phyloP scores from a whole-genome alignment of 2,113 vertebrate genomes.

The Cavia aperea region DNA sequence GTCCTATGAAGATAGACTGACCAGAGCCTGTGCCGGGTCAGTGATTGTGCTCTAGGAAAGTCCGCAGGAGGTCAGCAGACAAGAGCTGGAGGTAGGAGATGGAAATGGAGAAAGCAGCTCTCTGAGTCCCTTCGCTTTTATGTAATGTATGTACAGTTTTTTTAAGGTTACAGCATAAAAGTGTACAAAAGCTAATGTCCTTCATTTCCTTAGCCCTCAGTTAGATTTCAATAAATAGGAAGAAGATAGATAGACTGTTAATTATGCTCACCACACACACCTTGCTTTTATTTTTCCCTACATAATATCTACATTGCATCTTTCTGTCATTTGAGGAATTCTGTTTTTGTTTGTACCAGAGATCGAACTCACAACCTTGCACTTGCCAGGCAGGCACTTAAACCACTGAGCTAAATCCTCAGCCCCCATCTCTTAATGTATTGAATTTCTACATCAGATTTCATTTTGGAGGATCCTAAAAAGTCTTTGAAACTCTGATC shows the following conservation, averaged over 20 bases:
- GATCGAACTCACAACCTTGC: too few species aligned
- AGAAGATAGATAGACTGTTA: background rate
- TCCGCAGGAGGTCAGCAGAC: background rate
- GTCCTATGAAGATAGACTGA: background rate
- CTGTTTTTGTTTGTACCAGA: background rate
- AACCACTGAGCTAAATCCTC: too few species aligned
- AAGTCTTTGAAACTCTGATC: background rate
- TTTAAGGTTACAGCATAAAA: background rate
- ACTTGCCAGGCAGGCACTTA: too few species aligned
- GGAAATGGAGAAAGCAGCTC: too few species aligned
- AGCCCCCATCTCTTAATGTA: background rate
- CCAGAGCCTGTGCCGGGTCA: background rate
- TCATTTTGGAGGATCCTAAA: slow-evolving; percentile 8
- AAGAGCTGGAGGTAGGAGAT: background rate
- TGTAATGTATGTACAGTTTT: background rate
- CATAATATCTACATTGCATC: background rate
- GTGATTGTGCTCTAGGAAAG: background rate
- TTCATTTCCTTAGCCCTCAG: background rate
- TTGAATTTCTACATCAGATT: background rate
- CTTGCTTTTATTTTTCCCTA: background rate
- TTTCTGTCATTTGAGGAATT: background rate
- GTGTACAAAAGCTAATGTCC: background rate
- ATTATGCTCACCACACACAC: background rate
- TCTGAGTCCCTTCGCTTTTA: background rate
- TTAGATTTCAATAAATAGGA: background rate